A percentile compares a stretch with the other conserved stretches of the same genome.
Conservation (phyloP, 2,888 invertebrate species). For the Nemapogon koenigi region DNA sequence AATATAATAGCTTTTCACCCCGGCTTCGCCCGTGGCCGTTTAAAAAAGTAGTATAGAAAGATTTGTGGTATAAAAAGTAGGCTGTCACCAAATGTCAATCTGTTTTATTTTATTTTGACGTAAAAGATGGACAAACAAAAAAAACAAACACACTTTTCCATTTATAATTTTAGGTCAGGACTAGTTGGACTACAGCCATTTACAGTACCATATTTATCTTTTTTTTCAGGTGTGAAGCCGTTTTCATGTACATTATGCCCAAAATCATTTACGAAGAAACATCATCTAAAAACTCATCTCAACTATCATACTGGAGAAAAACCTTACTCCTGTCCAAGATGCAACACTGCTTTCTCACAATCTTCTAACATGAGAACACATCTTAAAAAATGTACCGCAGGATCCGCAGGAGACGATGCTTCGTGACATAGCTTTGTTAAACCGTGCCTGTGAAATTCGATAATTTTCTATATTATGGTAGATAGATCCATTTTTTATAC, state of each 20-base stretch:
- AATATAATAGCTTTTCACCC: too few species aligned
- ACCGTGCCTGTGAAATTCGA: too few species aligned
- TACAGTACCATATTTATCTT: constrained; percentile 1
- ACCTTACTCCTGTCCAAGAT: constrained; percentile 70
- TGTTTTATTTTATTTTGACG: too few species aligned
- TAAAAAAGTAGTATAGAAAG: too few species aligned
- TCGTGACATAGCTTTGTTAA: too few species aligned
- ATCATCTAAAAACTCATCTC: constrained; percentile 83
- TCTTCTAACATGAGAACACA: constrained; percentile 89
- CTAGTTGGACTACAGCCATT: not conserved
- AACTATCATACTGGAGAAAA: constrained; percentile 86
- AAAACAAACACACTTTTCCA: not conserved
- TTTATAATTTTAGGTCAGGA: not conserved
- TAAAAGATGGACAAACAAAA: too few species aligned
- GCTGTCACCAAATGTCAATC: too few species aligned
- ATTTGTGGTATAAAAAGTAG: too few species aligned
- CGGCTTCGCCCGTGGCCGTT: too few species aligned
- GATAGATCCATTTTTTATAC: too few species aligned
- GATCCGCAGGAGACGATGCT: not conserved
- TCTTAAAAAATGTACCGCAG: constrained; percentile 73
- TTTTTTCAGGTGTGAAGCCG: constrained; percentile 74
- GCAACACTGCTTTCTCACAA: constrained; percentile 80
- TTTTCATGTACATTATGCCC: constrained; percentile 71
- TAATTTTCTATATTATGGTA: too few species aligned
- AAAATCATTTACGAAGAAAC: constrained; percentile 86